Percentiles rank a stretch among this genome's conserved stretches.
phyloP scores from a whole-genome alignment of 2,797 vertebrate species.

The Manis pentadactyla region DNA sequence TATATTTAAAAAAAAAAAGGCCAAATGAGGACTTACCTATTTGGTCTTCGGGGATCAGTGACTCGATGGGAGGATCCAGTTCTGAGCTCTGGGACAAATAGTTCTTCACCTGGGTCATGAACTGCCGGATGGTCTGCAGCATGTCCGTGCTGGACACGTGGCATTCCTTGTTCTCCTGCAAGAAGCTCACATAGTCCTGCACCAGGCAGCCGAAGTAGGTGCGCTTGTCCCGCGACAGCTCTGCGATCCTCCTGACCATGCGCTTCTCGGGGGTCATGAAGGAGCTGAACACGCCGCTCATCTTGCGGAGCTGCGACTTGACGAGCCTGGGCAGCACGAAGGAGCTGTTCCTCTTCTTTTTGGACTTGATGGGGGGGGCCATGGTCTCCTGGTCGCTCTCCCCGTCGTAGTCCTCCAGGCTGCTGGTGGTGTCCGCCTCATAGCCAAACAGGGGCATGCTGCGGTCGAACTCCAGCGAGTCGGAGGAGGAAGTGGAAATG shows the following conservation, averaged over 20 bases:
- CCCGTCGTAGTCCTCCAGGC: conserved; percentile 94
- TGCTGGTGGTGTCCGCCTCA: conserved; percentile 93
- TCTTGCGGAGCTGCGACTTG: conserved; percentile 95
- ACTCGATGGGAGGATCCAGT: conserved; percentile 96
- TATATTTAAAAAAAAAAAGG: background rate
- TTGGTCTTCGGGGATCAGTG: conserved; percentile 96
- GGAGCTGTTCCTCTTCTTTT: conserved; percentile 90
- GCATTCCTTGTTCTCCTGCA: conserved; percentile 96
- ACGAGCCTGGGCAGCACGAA: conserved; percentile 94
- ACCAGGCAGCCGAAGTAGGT: conserved; percentile 98
- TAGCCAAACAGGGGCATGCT: conserved; percentile 91
- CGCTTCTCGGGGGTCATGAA: conserved; percentile 97
- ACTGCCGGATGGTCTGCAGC: conserved; percentile 96
- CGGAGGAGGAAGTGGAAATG: conserved; percentile 97
- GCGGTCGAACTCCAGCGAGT: conserved; percentile 95
- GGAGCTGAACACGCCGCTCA: conserved; percentile 96
- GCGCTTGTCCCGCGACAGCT: conserved; percentile 94
- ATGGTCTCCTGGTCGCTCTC: conserved; percentile 95
- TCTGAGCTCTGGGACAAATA: conserved; percentile 97
- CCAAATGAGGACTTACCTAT: conserved; percentile 90
- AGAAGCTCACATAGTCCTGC: conserved; percentile 97
- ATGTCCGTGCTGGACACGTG: conserved; percentile 95
- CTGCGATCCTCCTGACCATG: conserved; percentile 93
- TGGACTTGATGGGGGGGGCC: conserved; percentile 92
- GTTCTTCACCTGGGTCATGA: conserved; percentile 98